Evolutionary conservation across 2,797 vertebrate species (phyloP).

Genomic region (Setipinna tenuifilis): DNA sequence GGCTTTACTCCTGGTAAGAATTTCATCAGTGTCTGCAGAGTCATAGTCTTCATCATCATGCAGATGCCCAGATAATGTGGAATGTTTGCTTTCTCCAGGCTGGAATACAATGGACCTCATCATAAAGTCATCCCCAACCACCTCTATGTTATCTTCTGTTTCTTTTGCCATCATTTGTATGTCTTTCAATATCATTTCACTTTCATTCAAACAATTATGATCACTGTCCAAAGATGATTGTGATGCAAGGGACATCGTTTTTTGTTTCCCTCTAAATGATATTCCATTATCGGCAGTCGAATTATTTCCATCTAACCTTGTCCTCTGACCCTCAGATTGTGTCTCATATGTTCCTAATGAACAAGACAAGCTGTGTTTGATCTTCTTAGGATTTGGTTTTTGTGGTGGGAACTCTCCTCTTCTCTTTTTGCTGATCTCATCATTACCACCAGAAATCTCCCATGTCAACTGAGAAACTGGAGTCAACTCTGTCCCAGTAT

Average conservation of each 20-base stretch:
- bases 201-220: slow-evolving; percentile 83
- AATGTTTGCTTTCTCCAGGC: slow-evolving; percentile 51
- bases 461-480: slow-evolving; percentile 86
- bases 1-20: slow-evolving; percentile 77
- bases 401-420: slow-evolving; percentile 78
- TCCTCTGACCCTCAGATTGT: background rate
- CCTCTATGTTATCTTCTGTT: slow-evolving; percentile 74
- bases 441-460: slow-evolving; percentile 78
- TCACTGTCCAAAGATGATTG: slow-evolving; percentile 60
- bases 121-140: slow-evolving; percentile 81
- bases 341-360: slow-evolving; percentile 6
- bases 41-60: slow-evolving; percentile 74
- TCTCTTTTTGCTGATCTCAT: slow-evolving; percentile 81
- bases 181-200: slow-evolving; percentile 67
- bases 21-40: slow-evolving; percentile 90
- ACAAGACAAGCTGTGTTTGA: slow-evolving; percentile 28
- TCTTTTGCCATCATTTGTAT: background rate
- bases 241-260: slow-evolving; percentile 13
- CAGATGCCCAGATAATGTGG: background rate
- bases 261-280: slow-evolving; percentile 1
- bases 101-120: slow-evolving; percentile 62
- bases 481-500: slow-evolving; percentile 53
- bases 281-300: slow-evolving; percentile 30
- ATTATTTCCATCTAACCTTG: background rate
- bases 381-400: slow-evolving; percentile 67